A percentile compares a stretch with the other conserved stretches of the same genome.
Conservation (phyloP, 2,113 vertebrate genomes). For the Raja brachyura region DNA sequence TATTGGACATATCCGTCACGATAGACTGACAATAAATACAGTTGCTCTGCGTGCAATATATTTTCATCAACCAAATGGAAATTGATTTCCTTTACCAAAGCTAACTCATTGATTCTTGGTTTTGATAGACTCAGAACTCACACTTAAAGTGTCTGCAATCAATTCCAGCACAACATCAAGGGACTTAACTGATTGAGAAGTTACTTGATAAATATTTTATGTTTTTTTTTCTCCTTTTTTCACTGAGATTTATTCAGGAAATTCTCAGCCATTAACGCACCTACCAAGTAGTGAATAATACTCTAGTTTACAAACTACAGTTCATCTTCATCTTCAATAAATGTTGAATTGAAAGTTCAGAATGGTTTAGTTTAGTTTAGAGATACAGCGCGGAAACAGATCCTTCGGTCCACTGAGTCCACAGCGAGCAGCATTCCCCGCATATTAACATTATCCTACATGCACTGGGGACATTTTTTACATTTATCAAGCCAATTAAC, state of each 20-base stretch:
- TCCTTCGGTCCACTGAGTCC: no score
- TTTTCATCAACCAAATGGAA: constrained; percentile 15
- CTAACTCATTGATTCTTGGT: constrained; percentile 9
- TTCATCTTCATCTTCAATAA: no score
- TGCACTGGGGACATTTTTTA: no score
- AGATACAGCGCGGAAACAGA: no score
- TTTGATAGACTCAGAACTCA: constrained; percentile 22
- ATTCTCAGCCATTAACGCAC: neutral
- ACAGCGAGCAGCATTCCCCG: no score
- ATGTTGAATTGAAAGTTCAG: neutral
- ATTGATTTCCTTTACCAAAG: constrained; percentile 10
- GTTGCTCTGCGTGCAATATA: neutral
- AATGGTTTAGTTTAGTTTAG: neutral
- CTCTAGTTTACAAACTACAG: neutral
- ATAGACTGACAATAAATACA: neutral
- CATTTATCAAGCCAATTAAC: no score
- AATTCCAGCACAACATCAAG: neutral
- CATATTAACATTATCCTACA: no score
- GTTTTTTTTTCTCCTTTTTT: neutral
- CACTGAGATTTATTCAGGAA: neutral
- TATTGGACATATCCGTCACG: neutral
- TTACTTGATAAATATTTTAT: neutral
- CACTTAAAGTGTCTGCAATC: neutral
- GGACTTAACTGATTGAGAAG: neutral
- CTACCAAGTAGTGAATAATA: no score